These are phyloP conservation scores for Caloenas nicobarica DNA, from an alignment of 2,113 vertebrate species.

Conservation along the genomic window DNA sequence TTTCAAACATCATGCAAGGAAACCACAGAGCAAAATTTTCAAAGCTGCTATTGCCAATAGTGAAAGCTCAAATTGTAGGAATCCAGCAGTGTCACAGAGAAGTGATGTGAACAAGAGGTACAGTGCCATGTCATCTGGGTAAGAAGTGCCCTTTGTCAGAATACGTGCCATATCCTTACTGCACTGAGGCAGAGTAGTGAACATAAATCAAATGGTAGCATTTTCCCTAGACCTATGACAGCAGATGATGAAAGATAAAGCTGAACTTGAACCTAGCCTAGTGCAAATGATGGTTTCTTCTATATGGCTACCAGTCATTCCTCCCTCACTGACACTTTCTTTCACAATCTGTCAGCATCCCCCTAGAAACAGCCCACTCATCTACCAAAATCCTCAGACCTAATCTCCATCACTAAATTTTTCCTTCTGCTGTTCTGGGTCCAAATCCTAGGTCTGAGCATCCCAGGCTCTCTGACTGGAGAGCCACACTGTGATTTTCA, in stretches of 20 bases:
- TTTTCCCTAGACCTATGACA: background rate
- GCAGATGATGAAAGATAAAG: background rate
- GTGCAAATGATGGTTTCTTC: background rate
- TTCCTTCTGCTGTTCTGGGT: conserved; percentile 4
- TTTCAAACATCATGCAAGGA: background rate
- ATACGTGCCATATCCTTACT: background rate
- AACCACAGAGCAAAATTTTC: background rate
- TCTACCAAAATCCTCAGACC: background rate
- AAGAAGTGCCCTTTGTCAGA: background rate
- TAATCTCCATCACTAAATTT: conserved; percentile 15
- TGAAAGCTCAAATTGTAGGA: background rate
- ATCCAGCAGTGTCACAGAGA: background rate
- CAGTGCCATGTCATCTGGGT: background rate
- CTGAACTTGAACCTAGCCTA: background rate
- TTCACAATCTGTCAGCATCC: background rate
- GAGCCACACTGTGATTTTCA: background rate
- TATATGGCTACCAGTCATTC: background rate
- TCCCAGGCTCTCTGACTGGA: background rate
- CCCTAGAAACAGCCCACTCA: background rate
- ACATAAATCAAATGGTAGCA: background rate
- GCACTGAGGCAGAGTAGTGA: background rate
- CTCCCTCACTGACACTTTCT: background rate
- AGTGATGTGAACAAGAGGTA: background rate
- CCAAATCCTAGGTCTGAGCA: background rate
- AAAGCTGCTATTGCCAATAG: background rate